Evolutionary conservation across 2,113 vertebrate genomes (phyloP).

Genomic region (Nyctereutes procyonoides): DNA sequence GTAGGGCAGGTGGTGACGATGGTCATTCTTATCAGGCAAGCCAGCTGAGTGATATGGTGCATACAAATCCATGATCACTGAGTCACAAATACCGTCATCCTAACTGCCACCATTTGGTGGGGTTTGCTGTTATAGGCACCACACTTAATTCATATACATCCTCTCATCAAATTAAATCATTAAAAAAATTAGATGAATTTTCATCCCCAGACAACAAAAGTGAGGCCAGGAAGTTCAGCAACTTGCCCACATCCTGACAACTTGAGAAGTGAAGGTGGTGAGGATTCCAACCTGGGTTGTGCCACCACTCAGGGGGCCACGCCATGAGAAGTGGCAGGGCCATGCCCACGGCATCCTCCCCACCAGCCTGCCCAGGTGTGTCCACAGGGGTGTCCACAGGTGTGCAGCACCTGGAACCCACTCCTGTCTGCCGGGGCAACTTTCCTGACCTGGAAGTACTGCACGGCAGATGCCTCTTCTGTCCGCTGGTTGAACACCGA

Average conservation of each 20-base stretch:
- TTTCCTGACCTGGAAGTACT: constrained; percentile 87
- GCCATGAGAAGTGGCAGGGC: background rate
- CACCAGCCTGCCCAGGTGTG: background rate
- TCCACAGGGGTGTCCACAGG: background rate
- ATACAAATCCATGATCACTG: background rate
- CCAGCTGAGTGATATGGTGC: too few species aligned
- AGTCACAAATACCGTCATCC: background rate
- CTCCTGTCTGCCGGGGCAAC: too few species aligned
- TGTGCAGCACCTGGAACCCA: background rate
- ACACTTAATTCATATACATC: background rate
- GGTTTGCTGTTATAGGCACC: background rate
- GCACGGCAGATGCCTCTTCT: constrained; percentile 80
- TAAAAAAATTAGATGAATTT: background rate
- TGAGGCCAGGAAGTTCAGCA: background rate
- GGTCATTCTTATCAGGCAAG: background rate
- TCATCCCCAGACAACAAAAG: background rate
- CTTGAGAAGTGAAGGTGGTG: background rate
- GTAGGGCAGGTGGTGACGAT: fast-evolving
- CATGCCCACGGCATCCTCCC: background rate
- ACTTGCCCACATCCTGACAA: background rate
- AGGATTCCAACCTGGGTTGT: background rate
- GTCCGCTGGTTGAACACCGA: constrained; percentile 79
- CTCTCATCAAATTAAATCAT: background rate
- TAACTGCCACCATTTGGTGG: background rate
- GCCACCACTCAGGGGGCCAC: background rate